phyloP scores from a whole-genome alignment of 2,797 vertebrate genomes.

The Trachurus trachurus region DNA sequence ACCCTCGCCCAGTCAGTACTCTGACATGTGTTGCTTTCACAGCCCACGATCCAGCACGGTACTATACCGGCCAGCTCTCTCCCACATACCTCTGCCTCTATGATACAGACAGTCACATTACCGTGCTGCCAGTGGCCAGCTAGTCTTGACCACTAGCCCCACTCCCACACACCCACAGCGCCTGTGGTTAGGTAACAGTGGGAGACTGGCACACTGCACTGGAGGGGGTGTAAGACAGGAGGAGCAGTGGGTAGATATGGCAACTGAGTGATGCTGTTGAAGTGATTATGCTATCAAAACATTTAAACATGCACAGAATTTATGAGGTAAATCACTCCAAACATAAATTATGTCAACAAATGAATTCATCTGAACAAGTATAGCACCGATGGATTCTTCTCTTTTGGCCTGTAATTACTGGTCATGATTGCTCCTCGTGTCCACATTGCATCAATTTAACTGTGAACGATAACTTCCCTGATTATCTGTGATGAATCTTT shows the following conservation, averaged over 20 bases:
- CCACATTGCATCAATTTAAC: not conserved
- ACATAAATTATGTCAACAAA: constrained; percentile 5
- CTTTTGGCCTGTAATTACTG: not conserved
- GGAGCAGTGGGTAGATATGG: constrained; percentile 75
- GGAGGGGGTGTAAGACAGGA: constrained; percentile 77
- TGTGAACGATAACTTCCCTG: constrained; percentile 4
- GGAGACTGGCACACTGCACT: constrained; percentile 74
- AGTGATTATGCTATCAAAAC: constrained; percentile 40
- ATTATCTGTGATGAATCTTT: constrained; percentile 20
- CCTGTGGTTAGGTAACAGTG: constrained; percentile 80
- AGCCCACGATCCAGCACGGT: constrained; percentile 69
- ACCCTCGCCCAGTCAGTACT: constrained; percentile 60
- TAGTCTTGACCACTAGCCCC: constrained; percentile 81
- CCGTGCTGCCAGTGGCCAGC: constrained; percentile 73
- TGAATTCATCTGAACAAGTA: not conserved
- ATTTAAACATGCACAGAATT: constrained; percentile 10
- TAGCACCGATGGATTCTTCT: not conserved
- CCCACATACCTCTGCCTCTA: constrained; percentile 77
- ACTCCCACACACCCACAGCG: constrained; percentile 79
- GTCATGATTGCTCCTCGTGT: not conserved
- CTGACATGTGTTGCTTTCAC: constrained; percentile 72
- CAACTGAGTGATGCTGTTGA: constrained; percentile 55
- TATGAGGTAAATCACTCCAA: not conserved
- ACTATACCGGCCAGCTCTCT: constrained; percentile 73
- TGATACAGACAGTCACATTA: constrained; percentile 64